phyloP scores from a whole-genome alignment of 2,888 invertebrate species.

The Theretra japonica region DNA sequence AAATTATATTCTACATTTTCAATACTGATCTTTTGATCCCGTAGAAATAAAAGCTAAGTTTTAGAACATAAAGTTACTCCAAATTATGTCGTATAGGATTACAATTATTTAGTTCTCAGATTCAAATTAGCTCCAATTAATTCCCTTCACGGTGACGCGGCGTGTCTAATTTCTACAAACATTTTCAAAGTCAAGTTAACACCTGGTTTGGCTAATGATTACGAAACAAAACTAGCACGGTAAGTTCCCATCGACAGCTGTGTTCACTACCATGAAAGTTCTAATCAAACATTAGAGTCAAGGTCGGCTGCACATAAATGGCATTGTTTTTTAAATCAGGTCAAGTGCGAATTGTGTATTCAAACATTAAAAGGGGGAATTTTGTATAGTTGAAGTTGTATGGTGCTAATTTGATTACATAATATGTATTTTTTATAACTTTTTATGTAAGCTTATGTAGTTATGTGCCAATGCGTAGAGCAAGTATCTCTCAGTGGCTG shows the following conservation, averaged over 20 bases:
- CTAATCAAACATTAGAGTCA: slow-evolving; percentile 34
- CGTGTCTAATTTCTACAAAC: background rate
- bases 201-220: background rate
- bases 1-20: too few species aligned
- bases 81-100: too few species aligned
- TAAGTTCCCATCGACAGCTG: slow-evolving; percentile 5
- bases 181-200: background rate
- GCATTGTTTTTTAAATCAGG: slow-evolving; percentile 40
- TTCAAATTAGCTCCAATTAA: too few species aligned
- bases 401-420: background rate
- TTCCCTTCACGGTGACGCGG: too few species aligned
- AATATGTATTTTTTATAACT: too few species aligned
- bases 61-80: too few species aligned
- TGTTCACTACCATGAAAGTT: slow-evolving; percentile 35
- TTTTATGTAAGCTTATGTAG: too few species aligned
- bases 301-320: slow-evolving; percentile 29
- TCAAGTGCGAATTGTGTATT: slow-evolving; percentile 32
- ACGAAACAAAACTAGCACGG: background rate
- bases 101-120: too few species aligned
- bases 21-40: too few species aligned
- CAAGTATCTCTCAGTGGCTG: too few species aligned
- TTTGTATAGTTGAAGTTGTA: background rate
- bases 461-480: too few species aligned
- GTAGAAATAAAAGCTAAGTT: too few species aligned
- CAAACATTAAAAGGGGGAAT: slow-evolving; percentile 12